Percentiles rank a stretch among this genome's conserved stretches.
Evolutionary conservation across 2,113 vertebrate genomes (phyloP).

Genomic region (Siniperca knerii): DNA sequence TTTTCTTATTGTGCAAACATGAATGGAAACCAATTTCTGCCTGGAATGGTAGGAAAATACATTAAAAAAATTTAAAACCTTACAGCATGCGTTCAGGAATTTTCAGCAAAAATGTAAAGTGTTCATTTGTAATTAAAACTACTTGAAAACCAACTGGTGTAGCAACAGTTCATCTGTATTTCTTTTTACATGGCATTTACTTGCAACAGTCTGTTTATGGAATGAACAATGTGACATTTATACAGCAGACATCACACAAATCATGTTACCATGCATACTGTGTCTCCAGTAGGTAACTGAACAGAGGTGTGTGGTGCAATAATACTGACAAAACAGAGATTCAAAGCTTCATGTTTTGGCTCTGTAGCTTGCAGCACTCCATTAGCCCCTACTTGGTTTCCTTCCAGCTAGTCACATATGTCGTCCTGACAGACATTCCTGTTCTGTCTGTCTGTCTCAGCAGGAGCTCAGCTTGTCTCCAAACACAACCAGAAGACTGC

Average conservation of each 20-base stretch:
- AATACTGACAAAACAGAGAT: constrained; percentile 11
- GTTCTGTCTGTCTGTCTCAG: constrained; percentile 46
- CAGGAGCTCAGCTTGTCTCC: constrained; percentile 38
- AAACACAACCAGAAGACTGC: constrained; percentile 21
- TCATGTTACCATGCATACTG: neutral
- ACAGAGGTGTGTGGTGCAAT: constrained; percentile 7
- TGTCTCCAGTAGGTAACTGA: neutral
- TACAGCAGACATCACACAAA: neutral
- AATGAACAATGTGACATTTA: constrained; percentile 2
- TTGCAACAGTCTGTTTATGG: neutral
- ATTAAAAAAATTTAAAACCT: neutral
- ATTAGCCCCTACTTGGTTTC: constrained; percentile 21
- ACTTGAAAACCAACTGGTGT: neutral
- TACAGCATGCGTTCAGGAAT: neutral
- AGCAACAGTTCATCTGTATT: neutral
- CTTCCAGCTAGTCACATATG: constrained; percentile 49
- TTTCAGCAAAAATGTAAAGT: neutral
- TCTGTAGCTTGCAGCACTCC: constrained; percentile 1
- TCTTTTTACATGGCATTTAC: neutral
- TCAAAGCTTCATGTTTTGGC: constrained; percentile 30
- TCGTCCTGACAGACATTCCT: constrained; percentile 53
- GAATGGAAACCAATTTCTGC: neutral
- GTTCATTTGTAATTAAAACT: neutral
- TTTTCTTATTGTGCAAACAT: neutral
- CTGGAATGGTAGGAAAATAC: neutral